Conservation (phyloP, 1,140 invertebrate genomes). For the Rhizoglyphus robini region DNA sequence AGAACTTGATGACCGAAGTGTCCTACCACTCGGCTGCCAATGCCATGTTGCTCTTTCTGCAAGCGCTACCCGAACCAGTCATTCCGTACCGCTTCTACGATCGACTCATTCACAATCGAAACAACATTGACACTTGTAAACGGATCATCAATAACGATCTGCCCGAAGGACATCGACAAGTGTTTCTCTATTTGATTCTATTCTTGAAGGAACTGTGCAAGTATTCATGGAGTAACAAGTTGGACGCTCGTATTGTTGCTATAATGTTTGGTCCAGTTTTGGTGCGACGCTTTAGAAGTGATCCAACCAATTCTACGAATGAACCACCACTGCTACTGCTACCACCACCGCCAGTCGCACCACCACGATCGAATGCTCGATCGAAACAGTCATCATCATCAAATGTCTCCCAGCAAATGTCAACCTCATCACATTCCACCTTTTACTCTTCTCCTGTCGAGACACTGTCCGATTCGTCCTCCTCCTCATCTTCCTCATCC, state of each 20-base stretch:
- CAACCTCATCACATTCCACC: too few species aligned
- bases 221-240: slow-evolving; percentile 58
- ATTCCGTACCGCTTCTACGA: slow-evolving; percentile 71
- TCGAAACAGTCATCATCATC: too few species aligned
- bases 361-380: too few species aligned
- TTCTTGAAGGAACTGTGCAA: slow-evolving; percentile 76
- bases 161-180: slow-evolving; percentile 64
- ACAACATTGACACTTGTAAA: slow-evolving; percentile 45
- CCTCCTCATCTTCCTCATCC: too few species aligned
- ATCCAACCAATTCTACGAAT: too few species aligned
- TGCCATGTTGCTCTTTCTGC: slow-evolving; percentile 68
- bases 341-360: too few species aligned
- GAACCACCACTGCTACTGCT: too few species aligned
- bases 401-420: too few species aligned
- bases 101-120: slow-evolving; percentile 55
- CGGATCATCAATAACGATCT: slow-evolving; percentile 69
- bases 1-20: slow-evolving; percentile 56
- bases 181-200: slow-evolving; percentile 76
- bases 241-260: slow-evolving; percentile 57
- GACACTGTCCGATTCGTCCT: too few species aligned
- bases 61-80: slow-evolving; percentile 75
- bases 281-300: background rate
- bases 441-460: too few species aligned
- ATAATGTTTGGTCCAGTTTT: background rate
- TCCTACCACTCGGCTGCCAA: slow-evolving; percentile 81